Base-by-base conservation (phyloP, 2,888 invertebrate genomes). In the Micoletzkya japonica region DNA sequence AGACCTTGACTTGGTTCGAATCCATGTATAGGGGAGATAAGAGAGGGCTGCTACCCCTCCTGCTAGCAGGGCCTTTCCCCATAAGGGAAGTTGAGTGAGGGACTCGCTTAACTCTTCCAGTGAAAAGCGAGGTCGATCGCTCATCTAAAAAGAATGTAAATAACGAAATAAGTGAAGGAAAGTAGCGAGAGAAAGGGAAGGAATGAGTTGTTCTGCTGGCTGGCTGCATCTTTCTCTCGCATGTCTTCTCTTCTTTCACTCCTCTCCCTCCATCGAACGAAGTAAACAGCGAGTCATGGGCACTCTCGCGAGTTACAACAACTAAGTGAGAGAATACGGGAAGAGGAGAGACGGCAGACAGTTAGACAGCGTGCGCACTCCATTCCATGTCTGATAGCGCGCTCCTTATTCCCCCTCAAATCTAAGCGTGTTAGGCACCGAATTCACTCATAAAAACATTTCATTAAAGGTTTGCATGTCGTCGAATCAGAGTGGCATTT, bases 11-110 rank as follows among this genome's bases (percentile, higher is more conserved):
- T 61, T 70, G 10, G 68, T 58, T 17, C 71, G 63, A 26, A 73
- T 56, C 64, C 74, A 77, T 61, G 72, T 72, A 66, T 77, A 79
- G 3, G 77, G 78, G 36, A 77, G 70, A 63, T 80, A 81, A 44
- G 75, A 69, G 44, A 71, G 70, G 10, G 78, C 69, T 2, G 74
- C 77, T 0, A 70, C 76, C 10, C 77, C 78, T 4, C 78, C 79
- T 17, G 74, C 79, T 10, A 77, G 73, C 0, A 76, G 76, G 3
- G 78, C 78, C 52, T 81, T 81, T 10, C 78, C 81, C 76, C 77
- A 77, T 26, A 74, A 73, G 1, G 77, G 78, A 26, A 79, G 72
- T 1, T 72, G 70, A 10, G 77, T 79, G 24, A 76, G 28, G 28
- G 52, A n/a, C 28, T 66, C 54, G 20, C 54, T 54, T 17, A 66